These are phyloP conservation scores for Stichopus chloronotus DNA, from an alignment of 35 echinoderm and acorn worm species.

Conservation along the genomic window DNA sequence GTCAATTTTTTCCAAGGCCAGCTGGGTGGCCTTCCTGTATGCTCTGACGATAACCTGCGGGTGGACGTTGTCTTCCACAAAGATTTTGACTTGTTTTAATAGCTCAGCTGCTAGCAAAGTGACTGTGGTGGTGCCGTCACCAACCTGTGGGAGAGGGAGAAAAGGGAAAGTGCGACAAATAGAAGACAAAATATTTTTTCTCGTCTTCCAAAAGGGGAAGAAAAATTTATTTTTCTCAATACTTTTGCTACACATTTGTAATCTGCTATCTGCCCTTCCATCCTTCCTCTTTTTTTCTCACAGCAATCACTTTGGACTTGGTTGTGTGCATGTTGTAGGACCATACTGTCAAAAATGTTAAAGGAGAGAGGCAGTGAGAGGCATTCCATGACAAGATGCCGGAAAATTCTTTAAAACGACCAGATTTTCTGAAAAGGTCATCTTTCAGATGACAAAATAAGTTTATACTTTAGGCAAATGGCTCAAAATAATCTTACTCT, in stretches of 20 bases:
- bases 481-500: no score
- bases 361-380: no score
- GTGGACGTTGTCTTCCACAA: constrained; percentile 96
- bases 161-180: background rate
- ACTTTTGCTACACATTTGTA: background rate
- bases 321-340: no score
- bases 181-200: background rate
- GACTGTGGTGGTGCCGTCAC: constrained; percentile 97
- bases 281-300: no score
- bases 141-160: constrained; percentile 65
- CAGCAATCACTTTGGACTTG: no score
- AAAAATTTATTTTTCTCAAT: background rate
- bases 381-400: no score
- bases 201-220: background rate
- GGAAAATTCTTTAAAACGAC: no score
- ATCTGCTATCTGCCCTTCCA: no score
- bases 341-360: no score
- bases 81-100: constrained; percentile 92
- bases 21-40: constrained; percentile 89
- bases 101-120: constrained; percentile 96
- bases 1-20: constrained; percentile 88
- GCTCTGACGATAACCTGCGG: constrained; percentile 96
- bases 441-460: no score
- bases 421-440: no score
- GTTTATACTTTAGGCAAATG: no score